Conservation (phyloP, 1,140 invertebrate species). For the Drosophila carrolli region DNA sequence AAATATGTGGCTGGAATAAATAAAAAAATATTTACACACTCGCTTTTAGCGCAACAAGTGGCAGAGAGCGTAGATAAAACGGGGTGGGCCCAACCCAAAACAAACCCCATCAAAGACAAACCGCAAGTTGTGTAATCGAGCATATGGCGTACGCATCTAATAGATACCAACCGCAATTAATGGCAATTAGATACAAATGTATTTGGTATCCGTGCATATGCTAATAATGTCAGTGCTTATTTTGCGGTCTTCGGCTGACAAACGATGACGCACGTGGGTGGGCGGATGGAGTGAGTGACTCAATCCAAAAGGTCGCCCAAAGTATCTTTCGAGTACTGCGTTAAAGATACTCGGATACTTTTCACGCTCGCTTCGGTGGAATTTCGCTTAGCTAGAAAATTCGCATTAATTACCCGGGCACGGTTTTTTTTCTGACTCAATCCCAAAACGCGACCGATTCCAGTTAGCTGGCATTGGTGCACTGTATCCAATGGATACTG, state of each 20-base stretch:
- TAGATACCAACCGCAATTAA: constrained; percentile 36
- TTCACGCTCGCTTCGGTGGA: constrained; percentile 9
- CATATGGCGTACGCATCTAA: constrained; percentile 50
- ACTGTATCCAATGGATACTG: constrained; percentile 21
- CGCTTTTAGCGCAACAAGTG: constrained; percentile 25
- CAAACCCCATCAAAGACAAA: constrained; percentile 26
- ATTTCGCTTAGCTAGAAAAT: constrained; percentile 15
- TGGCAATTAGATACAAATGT: constrained; percentile 52
- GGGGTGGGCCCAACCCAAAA: constrained; percentile 15
- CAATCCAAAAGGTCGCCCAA: constrained; percentile 10
- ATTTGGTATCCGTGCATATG: constrained; percentile 51
- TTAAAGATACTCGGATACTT: not conserved
- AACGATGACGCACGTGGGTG: constrained; percentile 29
- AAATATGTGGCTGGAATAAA: not conserved
- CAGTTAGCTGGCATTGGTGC: constrained; percentile 8
- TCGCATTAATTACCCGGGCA: constrained; percentile 22
- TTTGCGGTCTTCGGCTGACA: constrained; percentile 14
- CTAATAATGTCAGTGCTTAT: constrained; percentile 20
- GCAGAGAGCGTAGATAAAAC: constrained; percentile 1
- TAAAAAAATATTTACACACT: not conserved
- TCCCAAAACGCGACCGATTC: not conserved
- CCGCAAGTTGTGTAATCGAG: constrained; percentile 66
- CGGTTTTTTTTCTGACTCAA: constrained; percentile 16
- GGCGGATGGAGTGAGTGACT: not conserved
- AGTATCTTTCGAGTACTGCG: not conserved